Evolutionary conservation across 2,888 invertebrate species (phyloP).

Genomic region (Macrophya alboannulata): DNA sequence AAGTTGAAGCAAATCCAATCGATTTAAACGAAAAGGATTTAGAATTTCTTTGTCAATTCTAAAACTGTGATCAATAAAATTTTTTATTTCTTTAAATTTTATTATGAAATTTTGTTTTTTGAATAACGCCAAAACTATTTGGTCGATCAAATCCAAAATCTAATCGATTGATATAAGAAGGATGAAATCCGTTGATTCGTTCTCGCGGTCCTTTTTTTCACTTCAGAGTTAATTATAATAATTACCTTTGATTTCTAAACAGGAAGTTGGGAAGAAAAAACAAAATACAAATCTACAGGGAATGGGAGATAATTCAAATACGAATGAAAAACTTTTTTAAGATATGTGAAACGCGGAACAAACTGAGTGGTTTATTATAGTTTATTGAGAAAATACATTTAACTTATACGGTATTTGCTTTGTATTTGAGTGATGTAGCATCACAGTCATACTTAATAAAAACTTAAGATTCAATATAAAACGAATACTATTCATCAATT

Average conservation of each 20-base stretch:
- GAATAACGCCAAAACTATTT: neutral
- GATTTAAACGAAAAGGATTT: neutral
- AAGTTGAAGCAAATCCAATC: neutral
- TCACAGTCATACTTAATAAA: constrained; percentile 55
- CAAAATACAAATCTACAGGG: neutral
- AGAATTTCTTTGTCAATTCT: neutral
- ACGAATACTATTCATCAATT: constrained; percentile 21
- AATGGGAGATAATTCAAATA: neutral
- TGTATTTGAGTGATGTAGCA: constrained; percentile 38
- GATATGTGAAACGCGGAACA: neutral
- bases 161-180: neutral
- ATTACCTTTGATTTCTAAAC: neutral
- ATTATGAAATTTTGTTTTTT: neutral
- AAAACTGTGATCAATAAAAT: neutral
- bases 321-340: neutral
- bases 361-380: constrained; percentile 65
- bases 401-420: constrained; percentile 67
- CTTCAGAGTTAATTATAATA: neutral
- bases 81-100: neutral
- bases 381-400: constrained; percentile 76
- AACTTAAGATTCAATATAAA: constrained; percentile 34
- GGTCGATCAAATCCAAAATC: neutral
- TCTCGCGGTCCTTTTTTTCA: neutral
- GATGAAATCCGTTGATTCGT: neutral
- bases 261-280: neutral